Evolutionary conservation across 2,797 vertebrate species (phyloP).

Genomic region (Poecilia gillii): DNA sequence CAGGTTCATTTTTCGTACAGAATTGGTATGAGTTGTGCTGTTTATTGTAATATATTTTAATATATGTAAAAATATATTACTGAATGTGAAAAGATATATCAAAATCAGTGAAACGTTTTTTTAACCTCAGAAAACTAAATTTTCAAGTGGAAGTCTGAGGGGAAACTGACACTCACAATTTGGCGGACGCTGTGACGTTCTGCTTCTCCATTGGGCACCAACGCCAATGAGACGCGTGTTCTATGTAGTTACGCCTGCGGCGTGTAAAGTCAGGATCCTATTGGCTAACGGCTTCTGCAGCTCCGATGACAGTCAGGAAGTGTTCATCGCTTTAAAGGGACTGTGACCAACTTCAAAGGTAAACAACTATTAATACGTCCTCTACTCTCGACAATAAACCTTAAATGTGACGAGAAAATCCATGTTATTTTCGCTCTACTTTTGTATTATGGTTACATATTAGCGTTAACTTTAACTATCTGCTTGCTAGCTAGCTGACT

Average conservation of each 20-base stretch:
- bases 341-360: conserved; percentile 46
- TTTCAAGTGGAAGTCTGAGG: neutral
- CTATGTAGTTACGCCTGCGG: neutral
- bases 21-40: neutral
- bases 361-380: conserved; percentile 44
- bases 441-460: neutral
- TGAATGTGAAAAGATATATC: neutral
- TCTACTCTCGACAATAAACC: neutral
- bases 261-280: conserved; percentile 5
- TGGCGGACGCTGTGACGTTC: neutral
- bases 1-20: neutral
- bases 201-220: neutral
- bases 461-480: neutral
- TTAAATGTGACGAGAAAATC: neutral
- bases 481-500: conserved; percentile 2
- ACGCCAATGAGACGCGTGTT: neutral
- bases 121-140: neutral
- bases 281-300: conserved; percentile 39
- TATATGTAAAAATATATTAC: neutral
- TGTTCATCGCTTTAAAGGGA: conserved; percentile 20
- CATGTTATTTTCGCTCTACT: neutral
- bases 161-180: neutral
- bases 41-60: neutral
- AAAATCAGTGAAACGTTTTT: neutral
- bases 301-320: conserved; percentile 34